Conservation (phyloP, 2,797 vertebrate species). For the Octomys mimax region DNA sequence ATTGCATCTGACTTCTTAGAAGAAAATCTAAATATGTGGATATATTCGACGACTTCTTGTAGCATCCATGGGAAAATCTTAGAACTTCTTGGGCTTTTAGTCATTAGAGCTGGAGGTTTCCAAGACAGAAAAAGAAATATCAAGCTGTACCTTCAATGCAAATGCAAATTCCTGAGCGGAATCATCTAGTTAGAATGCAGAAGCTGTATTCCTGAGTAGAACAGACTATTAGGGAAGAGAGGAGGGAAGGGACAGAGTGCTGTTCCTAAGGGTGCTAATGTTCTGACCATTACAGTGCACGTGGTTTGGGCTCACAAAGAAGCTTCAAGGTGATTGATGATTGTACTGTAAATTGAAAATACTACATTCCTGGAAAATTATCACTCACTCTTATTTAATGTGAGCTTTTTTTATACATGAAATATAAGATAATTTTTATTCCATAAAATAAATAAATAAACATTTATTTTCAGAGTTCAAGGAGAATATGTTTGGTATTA, state of each 20-base stretch:
- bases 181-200: background rate
- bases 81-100: background rate
- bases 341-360: conserved; percentile 25
- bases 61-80: background rate
- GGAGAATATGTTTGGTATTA: background rate
- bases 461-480: background rate
- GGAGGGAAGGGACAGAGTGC: background rate
- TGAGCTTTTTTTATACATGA: background rate
- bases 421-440: conserved; percentile 5
- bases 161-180: background rate
- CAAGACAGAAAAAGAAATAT: background rate
- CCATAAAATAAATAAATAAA: background rate
- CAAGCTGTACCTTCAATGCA: background rate
- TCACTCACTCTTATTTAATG: background rate
- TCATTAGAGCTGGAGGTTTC: background rate
- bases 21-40: background rate
- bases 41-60: background rate
- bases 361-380: background rate
- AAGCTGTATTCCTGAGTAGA: background rate
- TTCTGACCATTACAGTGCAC: background rate
- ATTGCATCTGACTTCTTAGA: background rate
- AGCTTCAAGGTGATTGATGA: background rate
- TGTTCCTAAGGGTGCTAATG: background rate
- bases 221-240: background rate
- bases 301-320: background rate